Base-by-base conservation (phyloP, 1,140 invertebrate genomes). In the Adoxophyes honmai region DNA sequence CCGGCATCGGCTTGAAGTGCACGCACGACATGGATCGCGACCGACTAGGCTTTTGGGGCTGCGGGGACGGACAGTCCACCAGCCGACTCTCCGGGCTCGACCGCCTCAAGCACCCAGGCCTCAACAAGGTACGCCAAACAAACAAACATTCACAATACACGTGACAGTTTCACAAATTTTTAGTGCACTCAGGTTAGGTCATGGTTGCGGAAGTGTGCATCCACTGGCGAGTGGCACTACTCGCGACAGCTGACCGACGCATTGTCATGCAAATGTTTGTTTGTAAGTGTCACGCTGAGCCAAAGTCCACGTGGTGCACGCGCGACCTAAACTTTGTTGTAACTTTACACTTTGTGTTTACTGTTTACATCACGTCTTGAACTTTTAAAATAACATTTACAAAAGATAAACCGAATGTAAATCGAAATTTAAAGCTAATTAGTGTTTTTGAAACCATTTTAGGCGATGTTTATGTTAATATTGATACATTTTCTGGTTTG, bases 71-170 rank as follows among this genome's bases (percentile, higher is more conserved):
- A 65, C 55, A 83, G 86, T 80, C 71, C 55, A 63, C 66, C 69
- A 80, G 81, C 75, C 87, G 84, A 2, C 64, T 92, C 13, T 91
- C 92, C 34, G 94, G 94, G 51, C 92, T 96, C 59, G 94, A 95
- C 77, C 93, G 94, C 70, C 85, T 96, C 14, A 90, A 92, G 62
- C 92, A 95, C 79, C 94, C 95, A 0, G 90, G 93, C 52, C 88
- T 95, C 3, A 96, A 95, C 81, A 96, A 96, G 93, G 95, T 94
- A 84, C 71, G 21, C 21, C 6, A 2, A 28, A 28, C 21, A 28
- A n/a, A 2, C 6, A 28, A 28, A 6, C 42, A 16, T 18, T 34
- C 9, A 39, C 3, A 28, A 36, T 36, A 38, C n/a, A 39, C 11
- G 10, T 35, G 11, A 36, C 28, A 36, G 21, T 34, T 37, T 62